phyloP scores from a whole-genome alignment of 2,888 invertebrate species.

The Drosophila pseudotakahashii region DNA sequence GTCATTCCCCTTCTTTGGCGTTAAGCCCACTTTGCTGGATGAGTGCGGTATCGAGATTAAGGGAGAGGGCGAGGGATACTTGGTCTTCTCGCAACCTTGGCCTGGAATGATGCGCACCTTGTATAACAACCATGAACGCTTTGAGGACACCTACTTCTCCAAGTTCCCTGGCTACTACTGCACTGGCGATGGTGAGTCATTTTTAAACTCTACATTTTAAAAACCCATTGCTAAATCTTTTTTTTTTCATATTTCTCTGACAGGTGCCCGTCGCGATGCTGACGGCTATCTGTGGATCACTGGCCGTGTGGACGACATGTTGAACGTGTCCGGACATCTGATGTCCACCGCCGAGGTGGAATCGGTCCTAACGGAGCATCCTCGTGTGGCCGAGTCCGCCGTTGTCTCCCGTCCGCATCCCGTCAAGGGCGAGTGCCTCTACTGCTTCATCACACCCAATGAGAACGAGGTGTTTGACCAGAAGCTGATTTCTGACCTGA shows the following conservation, averaged over 20 bases:
- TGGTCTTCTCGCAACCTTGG: slow-evolving; percentile 98
- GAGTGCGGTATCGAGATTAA: slow-evolving; percentile 94
- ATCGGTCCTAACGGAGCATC: slow-evolving; percentile 91
- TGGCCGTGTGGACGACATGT: slow-evolving; percentile 98
- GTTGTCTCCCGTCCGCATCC: slow-evolving; percentile 97
- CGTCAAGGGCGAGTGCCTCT: slow-evolving; percentile 98
- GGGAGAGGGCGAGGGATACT: slow-evolving; percentile 96
- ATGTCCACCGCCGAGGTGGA: slow-evolving; percentile 98
- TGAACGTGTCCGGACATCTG: slow-evolving; percentile 98
- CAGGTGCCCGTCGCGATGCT: slow-evolving; percentile 94
- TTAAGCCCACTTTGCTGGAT: slow-evolving; percentile 93
- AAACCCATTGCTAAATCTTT: background rate
- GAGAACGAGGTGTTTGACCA: slow-evolving; percentile 89
- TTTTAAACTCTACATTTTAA: background rate
- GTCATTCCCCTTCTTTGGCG: slow-evolving; percentile 99
- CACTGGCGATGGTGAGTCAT: slow-evolving; percentile 96
- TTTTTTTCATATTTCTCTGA: slow-evolving; percentile 41
- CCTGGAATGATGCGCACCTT: slow-evolving; percentile 99
- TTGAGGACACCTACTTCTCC: slow-evolving; percentile 96
- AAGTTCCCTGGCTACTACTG: slow-evolving; percentile 98
- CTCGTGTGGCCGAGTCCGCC: slow-evolving; percentile 95
- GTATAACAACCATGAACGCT: slow-evolving; percentile 95
- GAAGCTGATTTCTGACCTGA: slow-evolving; percentile 89
- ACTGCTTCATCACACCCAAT: slow-evolving; percentile 97
- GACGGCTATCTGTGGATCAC: slow-evolving; percentile 99